Conservation (phyloP, 2,888 invertebrate species). For the Xanthia togata region DNA sequence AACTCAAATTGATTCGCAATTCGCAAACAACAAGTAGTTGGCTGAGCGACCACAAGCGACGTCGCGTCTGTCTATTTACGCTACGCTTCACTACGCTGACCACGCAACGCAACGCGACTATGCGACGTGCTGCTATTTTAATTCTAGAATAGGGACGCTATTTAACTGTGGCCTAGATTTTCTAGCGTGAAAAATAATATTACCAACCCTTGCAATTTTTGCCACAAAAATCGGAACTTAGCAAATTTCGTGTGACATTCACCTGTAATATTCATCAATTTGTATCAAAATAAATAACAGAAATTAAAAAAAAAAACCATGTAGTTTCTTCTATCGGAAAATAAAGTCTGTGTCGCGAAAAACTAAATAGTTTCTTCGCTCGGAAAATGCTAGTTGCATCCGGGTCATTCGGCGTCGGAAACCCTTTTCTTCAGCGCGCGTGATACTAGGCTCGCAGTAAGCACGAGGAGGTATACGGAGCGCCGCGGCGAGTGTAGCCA, state of each 20-base stretch:
- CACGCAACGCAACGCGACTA: constrained; percentile 74
- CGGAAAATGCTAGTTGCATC: constrained; percentile 88
- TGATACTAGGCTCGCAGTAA: constrained; percentile 88
- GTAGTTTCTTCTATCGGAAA: constrained; percentile 51
- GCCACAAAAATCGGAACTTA: constrained; percentile 20
- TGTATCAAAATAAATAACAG: not conserved
- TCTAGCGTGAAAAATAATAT: constrained; percentile 72
- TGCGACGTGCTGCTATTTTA: constrained; percentile 74
- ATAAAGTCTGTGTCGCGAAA: constrained; percentile 76
- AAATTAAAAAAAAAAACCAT: not conserved
- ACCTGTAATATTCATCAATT: constrained; percentile 14
- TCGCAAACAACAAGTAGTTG: constrained; percentile 30
- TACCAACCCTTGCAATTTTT: constrained; percentile 37
- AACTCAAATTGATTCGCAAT: constrained; percentile 22
- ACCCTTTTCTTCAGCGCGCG: constrained; percentile 91
- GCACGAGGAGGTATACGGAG: constrained; percentile 79
- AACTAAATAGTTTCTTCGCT: constrained; percentile 76
- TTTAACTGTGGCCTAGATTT: constrained; percentile 84
- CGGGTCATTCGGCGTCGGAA: constrained; percentile 88
- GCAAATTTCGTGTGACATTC: constrained; percentile 1
- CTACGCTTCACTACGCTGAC: constrained; percentile 81
- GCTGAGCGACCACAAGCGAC: constrained; percentile 32
- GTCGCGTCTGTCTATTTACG: constrained; percentile 81
- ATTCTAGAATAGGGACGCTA: constrained; percentile 81
- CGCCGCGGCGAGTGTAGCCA: constrained; percentile 71